Percentiles rank a stretch among this genome's conserved stretches.
Evolutionary conservation across 2,113 vertebrate genomes (phyloP).

Genomic region (Myotis davidii): DNA sequence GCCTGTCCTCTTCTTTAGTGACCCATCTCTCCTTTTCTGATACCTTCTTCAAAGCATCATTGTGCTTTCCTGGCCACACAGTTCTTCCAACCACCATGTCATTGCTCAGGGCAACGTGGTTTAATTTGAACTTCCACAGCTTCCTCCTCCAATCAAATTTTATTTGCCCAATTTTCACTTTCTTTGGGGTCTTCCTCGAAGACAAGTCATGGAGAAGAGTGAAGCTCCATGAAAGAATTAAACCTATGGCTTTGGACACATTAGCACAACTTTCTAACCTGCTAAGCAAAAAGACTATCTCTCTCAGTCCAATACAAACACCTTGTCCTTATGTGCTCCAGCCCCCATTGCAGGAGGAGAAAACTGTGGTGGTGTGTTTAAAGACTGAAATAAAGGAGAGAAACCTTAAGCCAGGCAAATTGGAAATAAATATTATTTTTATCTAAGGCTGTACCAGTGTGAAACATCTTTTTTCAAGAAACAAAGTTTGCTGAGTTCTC

Average conservation of each 20-base stretch:
- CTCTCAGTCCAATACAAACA: constrained; percentile 47
- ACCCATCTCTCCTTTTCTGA: not conserved
- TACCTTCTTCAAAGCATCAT: not conserved
- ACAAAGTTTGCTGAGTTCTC: constrained; percentile 36
- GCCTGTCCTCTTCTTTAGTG: fast-evolving
- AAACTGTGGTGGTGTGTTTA: constrained; percentile 52
- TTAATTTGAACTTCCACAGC: not conserved
- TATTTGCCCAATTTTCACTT: not conserved
- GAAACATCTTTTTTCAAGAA: constrained; percentile 70
- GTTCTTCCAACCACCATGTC: not conserved
- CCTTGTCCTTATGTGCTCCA: constrained; percentile 47
- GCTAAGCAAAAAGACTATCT: constrained; percentile 7
- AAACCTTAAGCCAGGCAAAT: constrained; percentile 65
- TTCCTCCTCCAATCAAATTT: not conserved
- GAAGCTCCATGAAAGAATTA: not conserved
- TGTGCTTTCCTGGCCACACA: not conserved
- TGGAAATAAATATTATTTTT: constrained; percentile 78
- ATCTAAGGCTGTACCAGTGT: constrained; percentile 28
- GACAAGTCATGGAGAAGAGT: not conserved
- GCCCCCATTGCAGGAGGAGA: not conserved
- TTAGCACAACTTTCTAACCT: not conserved
- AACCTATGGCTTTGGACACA: not conserved
- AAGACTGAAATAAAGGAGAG: constrained; percentile 60
- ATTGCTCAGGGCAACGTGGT: not conserved
- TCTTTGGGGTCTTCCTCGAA: constrained; percentile 16